phyloP scores from a whole-genome alignment of 1,140 invertebrate genomes.

The Theocolax elegans region DNA sequence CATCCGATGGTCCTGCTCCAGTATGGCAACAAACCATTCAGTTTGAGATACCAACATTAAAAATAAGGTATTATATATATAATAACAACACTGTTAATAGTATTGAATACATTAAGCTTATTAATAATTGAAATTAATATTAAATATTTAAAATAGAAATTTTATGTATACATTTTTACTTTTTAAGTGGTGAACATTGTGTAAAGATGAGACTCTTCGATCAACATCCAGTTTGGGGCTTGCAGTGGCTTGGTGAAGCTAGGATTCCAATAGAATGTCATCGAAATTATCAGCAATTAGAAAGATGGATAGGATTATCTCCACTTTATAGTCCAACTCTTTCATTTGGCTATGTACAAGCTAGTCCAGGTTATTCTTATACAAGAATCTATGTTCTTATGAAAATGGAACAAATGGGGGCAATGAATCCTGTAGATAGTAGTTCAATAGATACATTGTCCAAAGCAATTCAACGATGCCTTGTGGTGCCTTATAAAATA shows the following conservation, averaged over 20 bases:
- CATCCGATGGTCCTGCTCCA: slow-evolving; percentile 60
- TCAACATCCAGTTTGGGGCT: slow-evolving; percentile 64
- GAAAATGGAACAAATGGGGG: slow-evolving; percentile 57
- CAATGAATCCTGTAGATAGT: slow-evolving; percentile 48
- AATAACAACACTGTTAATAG: no score
- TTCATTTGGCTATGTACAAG: slow-evolving; percentile 63
- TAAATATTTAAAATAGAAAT: not conserved
- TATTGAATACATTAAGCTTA: not conserved
- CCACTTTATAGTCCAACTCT: slow-evolving; percentile 57
- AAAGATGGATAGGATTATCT: slow-evolving; percentile 62
- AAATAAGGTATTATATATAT: slow-evolving; percentile 36
- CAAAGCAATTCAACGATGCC: slow-evolving; percentile 60
- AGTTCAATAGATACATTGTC: slow-evolving; percentile 53
- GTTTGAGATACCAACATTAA: slow-evolving; percentile 55
- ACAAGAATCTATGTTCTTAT: slow-evolving; percentile 63
- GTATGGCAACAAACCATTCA: slow-evolving; percentile 64
- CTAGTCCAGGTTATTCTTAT: slow-evolving; percentile 58
- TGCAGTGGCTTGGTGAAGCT: slow-evolving; percentile 63
- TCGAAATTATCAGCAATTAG: slow-evolving; percentile 60
- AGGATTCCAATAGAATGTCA: slow-evolving; percentile 59
- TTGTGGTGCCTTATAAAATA: slow-evolving; percentile 60
- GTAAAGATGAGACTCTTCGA: slow-evolving; percentile 62
- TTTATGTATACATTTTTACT: not conserved
- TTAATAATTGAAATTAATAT: not conserved
- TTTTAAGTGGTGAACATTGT: slow-evolving; percentile 48